Percentiles rank a stretch among this genome's conserved stretches.
phyloP scores from a whole-genome alignment of 2,797 vertebrate species.

The Diplodus sargus region DNA sequence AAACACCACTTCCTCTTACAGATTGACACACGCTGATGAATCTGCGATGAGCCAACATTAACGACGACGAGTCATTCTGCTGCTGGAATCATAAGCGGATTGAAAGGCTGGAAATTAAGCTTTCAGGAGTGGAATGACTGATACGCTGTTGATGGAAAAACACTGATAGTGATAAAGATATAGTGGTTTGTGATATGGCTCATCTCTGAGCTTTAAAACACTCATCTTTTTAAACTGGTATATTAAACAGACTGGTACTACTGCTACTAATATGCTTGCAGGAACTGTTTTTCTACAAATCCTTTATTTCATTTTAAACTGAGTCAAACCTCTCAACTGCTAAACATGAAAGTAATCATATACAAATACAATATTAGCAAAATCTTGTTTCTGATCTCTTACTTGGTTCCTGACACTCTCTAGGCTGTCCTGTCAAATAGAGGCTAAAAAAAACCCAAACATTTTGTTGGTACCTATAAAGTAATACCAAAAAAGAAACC shows the following conservation, averaged over 20 bases:
- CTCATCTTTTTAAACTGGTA: background rate
- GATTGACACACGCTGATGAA: slow-evolving; percentile 10
- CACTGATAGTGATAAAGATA: background rate
- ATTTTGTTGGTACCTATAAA: background rate
- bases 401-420: too few relatives aligned
- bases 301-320: too few relatives aligned
- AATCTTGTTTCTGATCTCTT: too few relatives aligned
- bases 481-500: background rate
- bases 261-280: background rate
- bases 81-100: slow-evolving; percentile 25
- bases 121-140: background rate
- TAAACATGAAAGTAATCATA: too few relatives aligned
- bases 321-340: too few relatives aligned
- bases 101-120: slow-evolving; percentile 10
- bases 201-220: background rate
- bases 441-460: too few relatives aligned
- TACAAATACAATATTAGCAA: too few relatives aligned
- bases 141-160: slow-evolving; percentile 11
- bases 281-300: background rate
- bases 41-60: background rate
- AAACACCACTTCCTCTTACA: slow-evolving; percentile 25
- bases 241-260: background rate
- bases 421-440: too few relatives aligned
- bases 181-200: background rate
- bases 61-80: background rate